These are phyloP conservation scores for Ashinkailepas kermadecensis DNA, from an alignment of 2,888 invertebrate genomes.

Conservation along the genomic window DNA sequence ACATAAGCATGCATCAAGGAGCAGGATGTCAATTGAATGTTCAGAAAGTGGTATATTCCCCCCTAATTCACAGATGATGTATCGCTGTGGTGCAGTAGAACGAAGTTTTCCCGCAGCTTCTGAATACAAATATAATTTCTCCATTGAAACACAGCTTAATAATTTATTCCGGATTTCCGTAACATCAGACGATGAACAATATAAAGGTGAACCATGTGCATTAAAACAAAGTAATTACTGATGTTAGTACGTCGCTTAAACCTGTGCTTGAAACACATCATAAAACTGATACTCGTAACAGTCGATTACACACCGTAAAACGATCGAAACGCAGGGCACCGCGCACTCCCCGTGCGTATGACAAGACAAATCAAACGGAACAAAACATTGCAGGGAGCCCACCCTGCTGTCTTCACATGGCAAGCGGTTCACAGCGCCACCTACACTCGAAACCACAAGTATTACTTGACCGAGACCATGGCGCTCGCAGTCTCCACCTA, in stretches of 20 bases:
- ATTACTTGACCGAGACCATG: no score
- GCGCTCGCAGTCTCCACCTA: background rate
- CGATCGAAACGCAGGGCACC: background rate
- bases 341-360: slow-evolving; percentile 1
- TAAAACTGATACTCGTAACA: background rate
- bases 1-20: no score
- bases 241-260: background rate
- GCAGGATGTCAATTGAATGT: no score
- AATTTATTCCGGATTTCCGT: background rate
- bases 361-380: background rate
- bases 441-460: background rate
- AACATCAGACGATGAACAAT: background rate
- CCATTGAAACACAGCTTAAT: background rate
- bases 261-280: background rate
- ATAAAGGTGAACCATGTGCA: background rate
- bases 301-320: background rate
- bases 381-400: background rate
- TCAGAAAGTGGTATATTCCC: no score
- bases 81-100: no score
- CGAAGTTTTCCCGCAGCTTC: no score
- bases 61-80: no score
- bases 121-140: no score
- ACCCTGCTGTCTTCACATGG: background rate
- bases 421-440: background rate
- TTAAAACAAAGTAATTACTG: background rate